A percentile compares a stretch with the other conserved stretches of the same genome.
Conservation (phyloP, 1,140 invertebrate genomes). For the Listronotus oregonensis region DNA sequence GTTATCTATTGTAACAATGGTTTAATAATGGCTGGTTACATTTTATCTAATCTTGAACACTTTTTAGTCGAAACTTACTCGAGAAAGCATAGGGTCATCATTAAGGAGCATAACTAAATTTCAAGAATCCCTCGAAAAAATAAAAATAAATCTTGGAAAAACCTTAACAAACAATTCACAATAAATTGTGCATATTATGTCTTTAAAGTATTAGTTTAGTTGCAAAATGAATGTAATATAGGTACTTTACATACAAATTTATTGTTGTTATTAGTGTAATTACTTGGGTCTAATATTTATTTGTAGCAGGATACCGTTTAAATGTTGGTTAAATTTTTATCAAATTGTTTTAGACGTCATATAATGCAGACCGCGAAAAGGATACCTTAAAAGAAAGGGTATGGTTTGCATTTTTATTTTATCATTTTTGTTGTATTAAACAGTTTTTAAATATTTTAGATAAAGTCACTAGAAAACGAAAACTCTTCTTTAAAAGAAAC, state of each 20-base stretch:
- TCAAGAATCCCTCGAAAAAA: slow-evolving; percentile 19
- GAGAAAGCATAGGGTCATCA: background rate
- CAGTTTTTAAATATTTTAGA: slow-evolving; percentile 13
- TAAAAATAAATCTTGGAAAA: slow-evolving; percentile 6
- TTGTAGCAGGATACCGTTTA: too few relatives aligned
- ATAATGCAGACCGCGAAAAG: slow-evolving; percentile 1
- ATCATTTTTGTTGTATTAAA: background rate
- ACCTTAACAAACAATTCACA: background rate
- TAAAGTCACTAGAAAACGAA: slow-evolving; percentile 17
- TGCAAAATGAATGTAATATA: too few relatives aligned
- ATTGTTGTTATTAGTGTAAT: too few relatives aligned
- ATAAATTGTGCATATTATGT: too few relatives aligned
- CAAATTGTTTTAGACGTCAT: slow-evolving; percentile 15
- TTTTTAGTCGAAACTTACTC: slow-evolving; percentile 25
- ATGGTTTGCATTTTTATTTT: background rate
- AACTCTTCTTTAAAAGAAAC: slow-evolving; percentile 25
- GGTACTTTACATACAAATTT: too few relatives aligned
- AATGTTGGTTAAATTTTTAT: slow-evolving; percentile 8
- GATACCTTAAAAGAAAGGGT: slow-evolving; percentile 8
- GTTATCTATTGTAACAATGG: slow-evolving; percentile 31
- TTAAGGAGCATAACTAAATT: slow-evolving; percentile 6
- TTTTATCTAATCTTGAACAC: background rate
- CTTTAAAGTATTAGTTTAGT: too few relatives aligned
- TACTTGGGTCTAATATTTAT: too few relatives aligned
- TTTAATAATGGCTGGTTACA: background rate